Evolutionary conservation across 1,140 invertebrate genomes (phyloP), one percentile per base, ranked within the genome.

Genomic region (Leptinotarsa lineolata): DNA sequence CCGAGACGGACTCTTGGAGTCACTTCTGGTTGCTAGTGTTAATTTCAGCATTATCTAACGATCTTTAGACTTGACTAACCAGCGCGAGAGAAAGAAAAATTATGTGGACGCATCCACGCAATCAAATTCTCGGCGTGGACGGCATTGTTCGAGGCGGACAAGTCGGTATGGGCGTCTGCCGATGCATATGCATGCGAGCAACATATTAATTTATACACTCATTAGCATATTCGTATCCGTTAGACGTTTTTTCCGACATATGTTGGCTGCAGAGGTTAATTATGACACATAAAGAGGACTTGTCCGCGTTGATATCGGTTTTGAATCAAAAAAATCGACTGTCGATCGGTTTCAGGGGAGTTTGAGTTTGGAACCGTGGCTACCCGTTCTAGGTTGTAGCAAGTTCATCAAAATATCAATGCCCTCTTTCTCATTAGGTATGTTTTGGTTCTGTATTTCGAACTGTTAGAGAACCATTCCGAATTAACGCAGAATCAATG

Each of bases 141-240:
- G 44, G 70, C 75, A 83, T 83, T 83, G 82, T 83, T 81, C 72
- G 48, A 67, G 13, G 59, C 39, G 20, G 68, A 80, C 63, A 48
- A 74, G n/a, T 73, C 59, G 30, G 24, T 63, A 54, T 79, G 80
- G 80, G 60, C 77, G 45, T 69, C 67, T 80, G 72, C 63, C 72
- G 71, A 83, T 83, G 80, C 82, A 83, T 83, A 83, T 83, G 81
- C 81, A 83, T 83, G 82, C 82, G 75, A 82, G 77, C 81, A 82
- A 83, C 82, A 81, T 82, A 83, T 83, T 83, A 83, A 83, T 83
- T 83, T 83, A 83, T 82, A 82, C 82, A 79, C 77, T 82, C 79
- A 83, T 83, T 83, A 82, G 81, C 82, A 83, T 83, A 83, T 81
- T 79, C 82, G 81, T 83, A 83, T 83, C 82, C 82, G 82, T 81